Base-by-base conservation (phyloP, 2,888 invertebrate species). In the Melanostoma scalare region DNA sequence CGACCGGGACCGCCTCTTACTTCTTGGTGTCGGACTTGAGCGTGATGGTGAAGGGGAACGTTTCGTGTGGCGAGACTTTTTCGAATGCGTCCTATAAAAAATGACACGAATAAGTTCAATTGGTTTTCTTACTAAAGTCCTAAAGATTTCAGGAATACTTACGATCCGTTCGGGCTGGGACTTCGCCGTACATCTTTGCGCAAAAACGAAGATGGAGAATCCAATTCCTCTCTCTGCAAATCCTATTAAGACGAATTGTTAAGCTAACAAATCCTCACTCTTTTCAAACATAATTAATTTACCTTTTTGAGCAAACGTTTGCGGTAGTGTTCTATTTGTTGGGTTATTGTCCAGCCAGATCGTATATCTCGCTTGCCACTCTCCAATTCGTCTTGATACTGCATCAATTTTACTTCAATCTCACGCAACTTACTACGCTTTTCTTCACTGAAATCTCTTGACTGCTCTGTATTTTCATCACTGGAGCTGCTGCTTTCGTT, bases 341-440 rank as follows among this genome's bases (percentile, higher is more conserved):
- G 95, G 55, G 93, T 91, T 85, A 96, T 92, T 6, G 95, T 93
- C 93, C 96, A 95, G 4, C 94, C 96, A 60, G 94, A 91, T 87
- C 96, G 95, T 31, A 95, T 89, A 42, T 93, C 93, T 76, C 96
- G 93, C 87, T 94, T 93, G 0, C 98, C 98, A 2, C 95, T 95
- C 92, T 99, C 99, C 87, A 99, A 91, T 90, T 98, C 98, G 92
- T 99, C 99, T 91, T 98, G 97, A 92, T 98, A 99, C 90, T 97
- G 96, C 92, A 99, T 94, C 67, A 97, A 96, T 92, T 97, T 97
- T 86, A 98, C 94, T 92, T 99, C 99, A 88, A 99, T 96, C 91
- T 99, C 98, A 33, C 99, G 93, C 75, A 97, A 91, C 88, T 95
- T 94, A 86, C 93, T 94, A 55, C 97, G 94, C 87, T 95, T 93